A percentile compares a stretch with the other conserved stretches of the same genome.
These are phyloP conservation scores for Limnothrissa miodon DNA, from an alignment of 2,113 vertebrate genomes.

Conservation along the genomic window DNA sequence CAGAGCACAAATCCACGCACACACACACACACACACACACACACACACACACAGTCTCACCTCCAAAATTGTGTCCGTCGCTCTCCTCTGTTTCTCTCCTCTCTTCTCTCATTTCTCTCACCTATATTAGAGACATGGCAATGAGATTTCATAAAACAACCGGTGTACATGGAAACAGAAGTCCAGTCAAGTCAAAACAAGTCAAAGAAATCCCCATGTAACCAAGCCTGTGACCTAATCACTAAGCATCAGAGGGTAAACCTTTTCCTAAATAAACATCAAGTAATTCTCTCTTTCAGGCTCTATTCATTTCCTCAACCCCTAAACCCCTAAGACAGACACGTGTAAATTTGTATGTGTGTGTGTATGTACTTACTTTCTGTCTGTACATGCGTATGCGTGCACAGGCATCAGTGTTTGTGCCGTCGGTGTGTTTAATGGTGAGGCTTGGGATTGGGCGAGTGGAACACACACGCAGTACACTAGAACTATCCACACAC, in stretches of 20 bases:
- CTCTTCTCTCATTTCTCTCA: background rate
- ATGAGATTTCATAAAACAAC: too few species aligned
- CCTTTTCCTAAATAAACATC: too few species aligned
- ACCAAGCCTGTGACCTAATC: too few species aligned
- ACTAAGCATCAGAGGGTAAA: too few species aligned
- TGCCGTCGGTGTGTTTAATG: conserved; percentile 46
- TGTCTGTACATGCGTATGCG: conserved; percentile 74
- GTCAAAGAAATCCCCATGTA: too few species aligned
- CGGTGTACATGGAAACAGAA: too few species aligned
- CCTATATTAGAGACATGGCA: too few species aligned
- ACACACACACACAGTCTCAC: conserved; percentile 21
- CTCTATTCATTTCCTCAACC: too few species aligned
- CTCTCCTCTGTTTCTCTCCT: background rate
- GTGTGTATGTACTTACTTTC: conserved; percentile 57
- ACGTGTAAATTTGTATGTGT: too few species aligned
- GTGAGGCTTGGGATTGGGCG: conserved; percentile 72
- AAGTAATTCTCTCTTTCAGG: too few species aligned
- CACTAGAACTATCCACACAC: conserved; percentile 65
- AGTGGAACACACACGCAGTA: conserved; percentile 68
- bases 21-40: background rate
- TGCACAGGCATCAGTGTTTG: conserved; percentile 55
- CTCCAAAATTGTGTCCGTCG: conserved; percentile 11
- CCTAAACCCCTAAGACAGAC: too few species aligned
- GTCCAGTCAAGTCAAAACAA: too few species aligned
- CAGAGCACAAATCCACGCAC: background rate